phyloP scores from a whole-genome alignment of 2,113 vertebrate genomes.

The Aspiorhynchus laticeps region DNA sequence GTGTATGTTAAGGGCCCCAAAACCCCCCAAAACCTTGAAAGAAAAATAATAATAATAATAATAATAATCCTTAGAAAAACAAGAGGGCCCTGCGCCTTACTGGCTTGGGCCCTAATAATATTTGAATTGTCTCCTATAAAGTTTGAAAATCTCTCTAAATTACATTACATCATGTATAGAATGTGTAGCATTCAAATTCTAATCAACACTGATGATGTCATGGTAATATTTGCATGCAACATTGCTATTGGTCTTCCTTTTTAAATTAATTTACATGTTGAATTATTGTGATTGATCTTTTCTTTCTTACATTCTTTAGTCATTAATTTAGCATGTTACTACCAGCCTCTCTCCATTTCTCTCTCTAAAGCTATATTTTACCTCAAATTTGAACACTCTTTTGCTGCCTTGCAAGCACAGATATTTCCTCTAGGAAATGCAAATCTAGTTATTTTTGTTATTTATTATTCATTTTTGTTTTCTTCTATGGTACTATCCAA shows the following conservation, averaged over 20 bases:
- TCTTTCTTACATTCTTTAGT: background rate
- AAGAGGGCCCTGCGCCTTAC: too few relatives aligned
- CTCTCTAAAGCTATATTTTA: background rate
- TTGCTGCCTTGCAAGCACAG: background rate
- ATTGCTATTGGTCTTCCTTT: background rate
- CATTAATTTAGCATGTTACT: background rate
- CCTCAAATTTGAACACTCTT: background rate
- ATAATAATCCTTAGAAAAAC: too few relatives aligned
- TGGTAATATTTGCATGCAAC: background rate
- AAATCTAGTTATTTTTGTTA: background rate
- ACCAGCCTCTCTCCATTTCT: background rate
- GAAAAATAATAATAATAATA: too few relatives aligned
- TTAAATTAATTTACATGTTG: background rate
- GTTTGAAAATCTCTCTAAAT: background rate
- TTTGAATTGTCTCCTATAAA: background rate
- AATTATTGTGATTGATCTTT: background rate
- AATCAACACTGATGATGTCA: background rate
- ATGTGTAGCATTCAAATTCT: background rate
- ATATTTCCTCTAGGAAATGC: conserved; percentile 4
- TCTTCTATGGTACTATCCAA: background rate
- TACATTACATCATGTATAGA: background rate
- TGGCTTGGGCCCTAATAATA: too few relatives aligned
- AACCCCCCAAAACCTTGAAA: too few relatives aligned
- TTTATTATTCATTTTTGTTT: background rate
- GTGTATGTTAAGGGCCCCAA: too few relatives aligned